Base-by-base conservation (phyloP, 2,113 vertebrate genomes). In the Excalfactoria chinensis region DNA sequence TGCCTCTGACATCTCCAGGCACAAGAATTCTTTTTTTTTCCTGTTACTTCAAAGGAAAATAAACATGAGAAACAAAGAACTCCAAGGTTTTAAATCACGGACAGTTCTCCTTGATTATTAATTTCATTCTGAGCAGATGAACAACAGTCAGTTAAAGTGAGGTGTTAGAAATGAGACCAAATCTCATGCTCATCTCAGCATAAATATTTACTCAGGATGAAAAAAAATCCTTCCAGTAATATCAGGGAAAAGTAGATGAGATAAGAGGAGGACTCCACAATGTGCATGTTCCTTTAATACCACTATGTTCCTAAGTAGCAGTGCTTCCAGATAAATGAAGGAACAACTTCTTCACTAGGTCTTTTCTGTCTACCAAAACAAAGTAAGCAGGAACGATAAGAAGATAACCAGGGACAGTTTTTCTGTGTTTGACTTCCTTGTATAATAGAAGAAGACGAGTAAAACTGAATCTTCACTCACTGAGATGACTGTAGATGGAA, bases 71-170 rank as follows among this genome's bases (percentile, higher is more conserved):
- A 86, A 67, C 43, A 86, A 84, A 37, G 19, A 63, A 55, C 28
- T 67, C 7, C 5, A 71, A 72, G 9, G 7, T 76, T 87, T 90
- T 70, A 66, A 73, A 32, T 21, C 69, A 67, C 4, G 9, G 20
- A 75, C 4, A 1, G 21, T 66, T 84, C 44, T 84, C 41, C 70
- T 78, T 75, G 59, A 13, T 13, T 49, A 28, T 72, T 25, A 34
- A 1, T 87, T 85, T 89, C 32, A 89, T 58, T 13, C 35, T 67
- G 14, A 79, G 55, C 40, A 66, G 67, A 86, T 73, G 30, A 80
- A 48, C 1, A 0, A 43, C 7, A 9, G 34, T 60, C 59, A 30
- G 0, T 41, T 70, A 17, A 13, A 83, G 23, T 22, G 43, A 51
- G 53, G 37, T 75, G n/a, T 35, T 81, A n/a, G 34, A 5, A 81